Percentiles rank a stretch among this genome's conserved stretches.
phyloP scores from a whole-genome alignment of 2,113 vertebrate species.

The Leptosomus discolor region DNA sequence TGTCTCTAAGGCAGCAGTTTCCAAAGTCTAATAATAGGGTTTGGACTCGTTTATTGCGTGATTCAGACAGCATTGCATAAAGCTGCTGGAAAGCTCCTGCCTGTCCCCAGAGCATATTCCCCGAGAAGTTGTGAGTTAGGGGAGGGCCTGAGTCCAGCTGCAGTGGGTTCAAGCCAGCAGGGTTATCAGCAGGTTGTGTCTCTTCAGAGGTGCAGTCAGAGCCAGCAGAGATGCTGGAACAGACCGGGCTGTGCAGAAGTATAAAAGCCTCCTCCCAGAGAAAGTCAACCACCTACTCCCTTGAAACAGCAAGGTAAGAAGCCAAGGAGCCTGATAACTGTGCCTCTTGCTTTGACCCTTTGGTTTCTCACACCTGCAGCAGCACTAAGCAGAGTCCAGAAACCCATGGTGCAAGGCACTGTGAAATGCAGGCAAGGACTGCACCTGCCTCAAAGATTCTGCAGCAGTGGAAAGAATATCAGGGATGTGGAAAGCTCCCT shows the following conservation, averaged over 20 bases:
- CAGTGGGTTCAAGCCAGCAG: neutral
- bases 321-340: neutral
- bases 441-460: neutral
- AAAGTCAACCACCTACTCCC: neutral
- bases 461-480: neutral
- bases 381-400: neutral
- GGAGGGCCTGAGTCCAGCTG: neutral
- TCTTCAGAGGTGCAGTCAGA: neutral
- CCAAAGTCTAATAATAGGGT: constrained; percentile 45
- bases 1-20: constrained; percentile 56
- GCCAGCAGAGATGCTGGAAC: neutral
- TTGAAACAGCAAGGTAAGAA: neutral
- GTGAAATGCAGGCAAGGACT: neutral
- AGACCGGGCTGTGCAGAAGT: neutral
- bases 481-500: neutral
- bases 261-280: neutral
- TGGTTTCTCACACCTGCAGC: neutral
- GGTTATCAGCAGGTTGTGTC: neutral
- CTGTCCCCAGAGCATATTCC: neutral
- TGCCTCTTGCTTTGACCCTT: neutral
- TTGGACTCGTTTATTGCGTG: neutral
- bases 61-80: constrained; percentile 7
- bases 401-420: fast-evolving
- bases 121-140: neutral
- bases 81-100: neutral